Conservation (phyloP, 2,113 vertebrate genomes). For the Menura novaehollandiae region DNA sequence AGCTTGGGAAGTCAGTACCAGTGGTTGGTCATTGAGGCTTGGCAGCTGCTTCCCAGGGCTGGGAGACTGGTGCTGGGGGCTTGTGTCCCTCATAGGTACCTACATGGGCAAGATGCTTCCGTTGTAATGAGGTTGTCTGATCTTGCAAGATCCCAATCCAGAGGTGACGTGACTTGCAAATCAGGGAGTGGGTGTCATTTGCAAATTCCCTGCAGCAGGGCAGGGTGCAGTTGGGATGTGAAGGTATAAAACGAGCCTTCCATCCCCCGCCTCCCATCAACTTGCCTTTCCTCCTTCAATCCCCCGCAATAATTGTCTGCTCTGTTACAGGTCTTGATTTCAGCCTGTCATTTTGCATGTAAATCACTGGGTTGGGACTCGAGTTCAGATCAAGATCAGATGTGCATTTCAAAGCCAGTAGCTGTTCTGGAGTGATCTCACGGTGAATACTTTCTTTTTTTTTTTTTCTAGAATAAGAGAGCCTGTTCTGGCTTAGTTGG, state of each 20-base stretch:
- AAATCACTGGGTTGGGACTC: not conserved
- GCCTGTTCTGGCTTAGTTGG: not conserved
- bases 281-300: not conserved
- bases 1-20: not conserved
- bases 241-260: not conserved
- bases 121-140: not conserved
- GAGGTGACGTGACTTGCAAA: conserved; percentile 47
- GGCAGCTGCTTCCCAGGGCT: not conserved
- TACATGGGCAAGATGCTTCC: not conserved
- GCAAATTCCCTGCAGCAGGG: conserved; percentile 20
- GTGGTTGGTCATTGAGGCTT: not conserved
- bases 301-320: not conserved
- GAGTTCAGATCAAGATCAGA: conserved; percentile 1
- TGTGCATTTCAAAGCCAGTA: not conserved
- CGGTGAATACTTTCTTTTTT: not conserved
- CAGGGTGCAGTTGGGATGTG: not conserved
- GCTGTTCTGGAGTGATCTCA: not conserved
- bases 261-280: not conserved
- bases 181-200: conserved; percentile 47
- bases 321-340: not conserved
- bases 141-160: conserved; percentile 1
- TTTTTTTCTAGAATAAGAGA: not conserved
- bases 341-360: not conserved
- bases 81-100: not conserved
- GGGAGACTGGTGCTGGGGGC: not conserved